Base-by-base conservation (phyloP, 2,888 invertebrate species). In the Saturnia japonica region DNA sequence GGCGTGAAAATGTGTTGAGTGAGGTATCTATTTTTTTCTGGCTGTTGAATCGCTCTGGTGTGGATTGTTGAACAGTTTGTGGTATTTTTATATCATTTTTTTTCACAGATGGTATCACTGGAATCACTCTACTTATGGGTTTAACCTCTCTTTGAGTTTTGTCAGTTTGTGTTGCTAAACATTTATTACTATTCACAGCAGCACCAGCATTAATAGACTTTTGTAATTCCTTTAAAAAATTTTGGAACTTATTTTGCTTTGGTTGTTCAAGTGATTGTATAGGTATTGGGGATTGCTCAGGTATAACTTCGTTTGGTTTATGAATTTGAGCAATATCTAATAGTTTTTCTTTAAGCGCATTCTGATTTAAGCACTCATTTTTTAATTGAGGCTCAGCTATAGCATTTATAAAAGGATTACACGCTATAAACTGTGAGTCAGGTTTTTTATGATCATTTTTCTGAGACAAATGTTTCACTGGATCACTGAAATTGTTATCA, bases 1-100 rank as follows among this genome's bases (percentile, higher is more conserved):
- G 87, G 43, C 94, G 88, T 19, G 93, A 83, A 77, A 93, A 94
- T 3, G 94, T 94, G 70, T 92, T 89, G 3, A 88, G 88, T 42
- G 86, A 88, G 70, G 83, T 83, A 47, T 91, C 91, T 12, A 80
- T 80, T 77, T 88, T 90, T 78, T 88, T 91, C 68, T 80, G 77
- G 34, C 47, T n/a, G n/a, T 40, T 40, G 11, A 64, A 34, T n/a
- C 40, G 34, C 47, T 64, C 78, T 62, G 77, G 84, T 57, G 78
- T 70, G 70, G 74, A 54, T 76, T 76, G 80, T 90, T 90, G 91
- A 85, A 87, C 85, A 88, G 86, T 75, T 78, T 79, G 85, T 66
- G 80, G 75, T 75, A 78, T 60, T 70, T 78, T 80, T 28, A 75
- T 68, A 75, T 85, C 80, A 71, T 76, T 54, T 70, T 82, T 82